Conservation (phyloP, 2,797 vertebrate species). For the Coendou prehensilis region DNA sequence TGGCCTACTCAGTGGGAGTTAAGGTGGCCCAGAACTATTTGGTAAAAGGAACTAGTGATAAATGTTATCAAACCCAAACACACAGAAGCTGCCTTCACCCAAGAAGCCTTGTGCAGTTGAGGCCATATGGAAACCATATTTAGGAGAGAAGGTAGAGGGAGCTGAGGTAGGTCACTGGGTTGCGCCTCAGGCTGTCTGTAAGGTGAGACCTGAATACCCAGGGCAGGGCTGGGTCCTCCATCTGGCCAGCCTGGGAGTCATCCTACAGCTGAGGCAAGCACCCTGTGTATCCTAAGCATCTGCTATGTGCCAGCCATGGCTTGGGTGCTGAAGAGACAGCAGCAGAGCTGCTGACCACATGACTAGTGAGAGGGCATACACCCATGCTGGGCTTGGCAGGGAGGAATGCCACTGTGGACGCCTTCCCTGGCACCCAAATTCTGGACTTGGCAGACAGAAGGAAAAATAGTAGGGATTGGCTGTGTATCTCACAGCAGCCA, state of each 20-base stretch:
- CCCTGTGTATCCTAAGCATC: neutral
- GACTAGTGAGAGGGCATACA: accelerated
- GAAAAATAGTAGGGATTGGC: neutral
- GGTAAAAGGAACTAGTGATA: neutral
- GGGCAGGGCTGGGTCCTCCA: neutral
- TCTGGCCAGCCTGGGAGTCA: neutral
- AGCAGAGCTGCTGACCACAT: neutral
- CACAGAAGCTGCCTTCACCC: neutral
- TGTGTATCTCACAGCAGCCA: neutral
- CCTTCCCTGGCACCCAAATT: neutral
- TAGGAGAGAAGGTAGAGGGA: neutral
- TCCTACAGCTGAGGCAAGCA: neutral
- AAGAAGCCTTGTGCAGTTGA: neutral
- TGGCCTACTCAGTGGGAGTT: too few species aligned
- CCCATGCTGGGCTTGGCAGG: neutral
- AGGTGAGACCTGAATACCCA: neutral
- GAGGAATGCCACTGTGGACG: neutral
- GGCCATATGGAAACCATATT: neutral
- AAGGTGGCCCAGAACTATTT: neutral
- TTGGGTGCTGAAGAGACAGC: neutral
- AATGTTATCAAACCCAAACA: neutral
- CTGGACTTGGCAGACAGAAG: neutral
- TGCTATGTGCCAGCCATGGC: neutral
- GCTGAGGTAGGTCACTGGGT: neutral
- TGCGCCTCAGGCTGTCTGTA: neutral